phyloP scores from a whole-genome alignment of 1,140 invertebrate species.

The Platyscapa corneri region DNA sequence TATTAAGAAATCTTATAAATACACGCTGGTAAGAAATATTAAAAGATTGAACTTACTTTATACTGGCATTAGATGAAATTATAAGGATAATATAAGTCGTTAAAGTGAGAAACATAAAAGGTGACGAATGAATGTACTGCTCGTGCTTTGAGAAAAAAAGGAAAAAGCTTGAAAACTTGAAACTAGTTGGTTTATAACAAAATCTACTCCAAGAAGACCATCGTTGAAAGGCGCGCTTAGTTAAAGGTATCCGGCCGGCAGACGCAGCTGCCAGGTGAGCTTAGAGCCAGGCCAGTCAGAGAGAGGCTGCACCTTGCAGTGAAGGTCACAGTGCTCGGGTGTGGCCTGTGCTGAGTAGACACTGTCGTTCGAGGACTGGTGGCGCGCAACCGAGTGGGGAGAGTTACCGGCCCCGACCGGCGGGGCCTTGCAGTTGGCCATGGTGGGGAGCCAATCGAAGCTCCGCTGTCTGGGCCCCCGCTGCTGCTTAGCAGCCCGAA shows the following conservation, averaged over 20 bases:
- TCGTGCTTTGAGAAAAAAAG: background rate
- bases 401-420: conserved; percentile 55
- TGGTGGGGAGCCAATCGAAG: conserved; percentile 61
- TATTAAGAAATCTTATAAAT: too few species aligned
- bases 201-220: conserved; percentile 15
- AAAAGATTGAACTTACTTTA: too few species aligned
- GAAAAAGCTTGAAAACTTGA: conserved; percentile 2
- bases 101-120: too few species aligned
- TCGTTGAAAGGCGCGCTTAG: conserved; percentile 39
- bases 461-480: conserved; percentile 46
- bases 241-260: conserved; percentile 48
- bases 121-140: too few species aligned
- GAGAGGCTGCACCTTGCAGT: conserved; percentile 66
- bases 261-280: conserved; percentile 33
- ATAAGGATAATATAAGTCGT: too few species aligned
- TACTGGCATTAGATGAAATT: too few species aligned
- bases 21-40: too few species aligned
- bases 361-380: conserved; percentile 62
- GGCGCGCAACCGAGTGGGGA: conserved; percentile 57
- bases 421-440: background rate
- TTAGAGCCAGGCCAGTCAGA: background rate
- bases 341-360: conserved; percentile 63
- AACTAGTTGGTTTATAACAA: conserved; percentile 40
- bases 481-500: conserved; percentile 56
- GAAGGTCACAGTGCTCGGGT: conserved; percentile 68